A percentile compares a stretch with the other conserved stretches of the same genome.
Conservation (phyloP, 2,888 invertebrate species). For the Lycocerus yunnanus region DNA sequence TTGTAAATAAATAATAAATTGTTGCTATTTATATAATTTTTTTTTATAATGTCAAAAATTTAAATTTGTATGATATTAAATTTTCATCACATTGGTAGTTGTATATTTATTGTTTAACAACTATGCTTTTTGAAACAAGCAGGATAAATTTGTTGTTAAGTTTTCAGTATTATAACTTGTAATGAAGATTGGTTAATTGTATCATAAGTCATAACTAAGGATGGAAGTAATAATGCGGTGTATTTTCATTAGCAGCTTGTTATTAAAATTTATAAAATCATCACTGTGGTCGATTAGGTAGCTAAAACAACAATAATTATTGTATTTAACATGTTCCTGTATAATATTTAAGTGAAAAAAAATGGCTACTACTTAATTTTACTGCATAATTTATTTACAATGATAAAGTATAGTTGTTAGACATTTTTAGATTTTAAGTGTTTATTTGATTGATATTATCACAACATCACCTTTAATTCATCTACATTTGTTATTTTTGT, state of each 20-base stretch:
- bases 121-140: conserved; percentile 16
- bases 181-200: background rate
- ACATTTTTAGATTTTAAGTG: conserved; percentile 14
- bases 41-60: conserved; percentile 4
- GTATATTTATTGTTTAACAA: conserved; percentile 26
- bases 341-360: conserved; percentile 13
- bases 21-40: conserved; percentile 5
- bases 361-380: conserved; percentile 29
- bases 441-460: conserved; percentile 33
- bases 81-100: conserved; percentile 9
- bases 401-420: conserved; percentile 28
- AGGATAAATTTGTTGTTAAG: background rate
- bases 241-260: background rate
- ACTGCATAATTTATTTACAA: conserved; percentile 13
- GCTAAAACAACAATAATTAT: background rate
- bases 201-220: background rate
- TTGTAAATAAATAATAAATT: conserved; percentile 2
- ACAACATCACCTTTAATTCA: conserved; percentile 30
- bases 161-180: conserved; percentile 12
- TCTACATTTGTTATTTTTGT: conserved; percentile 27
- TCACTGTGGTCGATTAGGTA: background rate
- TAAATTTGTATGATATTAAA: background rate
- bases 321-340: background rate
- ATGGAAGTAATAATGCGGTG: background rate
- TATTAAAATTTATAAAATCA: background rate